Conservation (phyloP, 2,797 vertebrate genomes). For the Pseudochaenichthys georgianus region DNA sequence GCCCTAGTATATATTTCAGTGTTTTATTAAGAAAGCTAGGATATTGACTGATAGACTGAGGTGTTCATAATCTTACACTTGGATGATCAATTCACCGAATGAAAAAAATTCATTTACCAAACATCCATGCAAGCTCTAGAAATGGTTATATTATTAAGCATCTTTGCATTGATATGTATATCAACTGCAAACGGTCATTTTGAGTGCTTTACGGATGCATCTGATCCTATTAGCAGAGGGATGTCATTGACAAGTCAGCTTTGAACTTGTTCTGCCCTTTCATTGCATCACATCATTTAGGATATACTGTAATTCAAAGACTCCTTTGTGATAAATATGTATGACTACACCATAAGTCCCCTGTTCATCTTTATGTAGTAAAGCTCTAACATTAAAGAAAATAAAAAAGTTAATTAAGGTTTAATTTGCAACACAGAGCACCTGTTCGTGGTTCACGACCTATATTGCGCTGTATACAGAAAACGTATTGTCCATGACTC, state of each 20-base stretch:
- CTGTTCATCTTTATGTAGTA: slow-evolving; percentile 51
- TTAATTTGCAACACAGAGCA: slow-evolving; percentile 35
- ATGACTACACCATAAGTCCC: slow-evolving; percentile 36
- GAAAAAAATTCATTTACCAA: slow-evolving; percentile 7
- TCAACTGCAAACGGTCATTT: slow-evolving; percentile 15
- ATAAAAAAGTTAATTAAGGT: slow-evolving; percentile 36
- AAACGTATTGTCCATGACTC: slow-evolving; percentile 8
- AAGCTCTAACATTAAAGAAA: slow-evolving; percentile 39
- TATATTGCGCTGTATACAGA: slow-evolving; percentile 3
- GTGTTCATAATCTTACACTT: neutral
- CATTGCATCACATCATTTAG: slow-evolving; percentile 38
- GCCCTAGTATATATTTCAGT: neutral
- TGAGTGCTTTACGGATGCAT: slow-evolving; percentile 51
- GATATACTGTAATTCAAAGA: slow-evolving; percentile 35
- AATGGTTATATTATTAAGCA: slow-evolving; percentile 3
- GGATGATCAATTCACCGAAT: slow-evolving; percentile 4
- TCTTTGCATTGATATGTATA: slow-evolving; percentile 25
- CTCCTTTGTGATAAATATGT: slow-evolving; percentile 47
- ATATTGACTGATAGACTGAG: neutral
- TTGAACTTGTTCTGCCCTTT: slow-evolving; percentile 38
- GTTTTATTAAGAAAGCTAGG: neutral
- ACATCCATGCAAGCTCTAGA: slow-evolving; percentile 2
- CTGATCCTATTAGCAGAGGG: slow-evolving; percentile 54
- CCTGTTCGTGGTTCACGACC: slow-evolving; percentile 34
- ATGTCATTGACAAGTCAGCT: slow-evolving; percentile 67